Conservation (phyloP, 1,140 invertebrate species). For the Luehdorfia chinensis region DNA sequence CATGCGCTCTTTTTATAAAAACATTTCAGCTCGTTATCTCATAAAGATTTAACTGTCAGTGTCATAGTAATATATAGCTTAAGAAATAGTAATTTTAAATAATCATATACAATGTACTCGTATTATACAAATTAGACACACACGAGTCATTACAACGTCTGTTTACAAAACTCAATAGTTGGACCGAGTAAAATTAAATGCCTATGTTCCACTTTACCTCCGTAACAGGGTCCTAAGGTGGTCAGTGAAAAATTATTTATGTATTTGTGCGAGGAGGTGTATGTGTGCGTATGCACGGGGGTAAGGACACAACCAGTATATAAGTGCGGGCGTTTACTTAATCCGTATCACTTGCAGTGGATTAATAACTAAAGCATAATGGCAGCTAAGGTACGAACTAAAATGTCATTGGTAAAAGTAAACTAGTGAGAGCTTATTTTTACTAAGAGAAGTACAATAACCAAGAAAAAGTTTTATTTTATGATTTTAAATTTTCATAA, state of each 20-base stretch:
- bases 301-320: slow-evolving; percentile 56
- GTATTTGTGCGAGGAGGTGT: no score
- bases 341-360: slow-evolving; percentile 62
- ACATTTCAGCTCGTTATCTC: no score
- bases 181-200: slow-evolving; percentile 10
- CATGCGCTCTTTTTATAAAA: no score
- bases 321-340: slow-evolving; percentile 46
- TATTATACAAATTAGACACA: slow-evolving; percentile 4
- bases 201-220: slow-evolving; percentile 13
- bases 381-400: slow-evolving; percentile 61
- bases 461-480: no score
- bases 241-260: slow-evolving; percentile 3
- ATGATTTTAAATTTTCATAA: no score
- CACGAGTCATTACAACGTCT: background rate
- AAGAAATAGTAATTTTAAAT: no score
- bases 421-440: no score
- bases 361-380: slow-evolving; percentile 61
- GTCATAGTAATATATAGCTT: no score
- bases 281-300: slow-evolving; percentile 38
- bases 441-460: no score
- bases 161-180: background rate
- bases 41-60: no score
- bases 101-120: no score
- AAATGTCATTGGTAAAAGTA: slow-evolving; percentile 5
- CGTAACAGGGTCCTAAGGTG: slow-evolving; percentile 10